Base-by-base conservation (phyloP, 2,797 vertebrate species). In the Sciurus carolinensis region DNA sequence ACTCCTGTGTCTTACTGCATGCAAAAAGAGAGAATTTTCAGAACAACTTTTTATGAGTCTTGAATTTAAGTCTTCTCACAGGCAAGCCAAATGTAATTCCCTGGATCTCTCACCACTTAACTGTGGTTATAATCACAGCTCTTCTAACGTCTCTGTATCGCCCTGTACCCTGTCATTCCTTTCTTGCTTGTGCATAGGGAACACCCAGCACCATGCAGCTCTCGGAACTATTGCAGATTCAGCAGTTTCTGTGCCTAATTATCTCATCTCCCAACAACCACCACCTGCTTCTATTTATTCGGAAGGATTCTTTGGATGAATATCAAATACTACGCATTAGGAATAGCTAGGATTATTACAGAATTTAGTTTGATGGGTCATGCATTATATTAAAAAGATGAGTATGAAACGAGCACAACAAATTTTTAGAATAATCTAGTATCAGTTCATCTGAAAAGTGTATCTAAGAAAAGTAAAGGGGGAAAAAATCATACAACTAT, bases 201-300 rank as follows among this genome's bases (percentile, higher is more conserved):
- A 15, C 18, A 57, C 52, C 30, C 50, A 84, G 75, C 24, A 54
- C 30, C 50, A 42, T 1, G 12, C 7, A 75, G 66, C 30, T 83
- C 24, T 24, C 47, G 2, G 12, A 81, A 67, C 24, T 36, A 26
- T 15, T n/a, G 39, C 4, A 67, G 39, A 79, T 1, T 4, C 13
- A 52, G 39, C 3, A 39, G 36, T 89, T 85, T 77, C 42, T 72
- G 28, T 17, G 15, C 8, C n/a, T 82, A 94, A 91, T 95, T 89
- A 87, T 44, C 36, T 83, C 36, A 73, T 89, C 26, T 72, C 50
- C 57, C n/a, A 39, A 79, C 7, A 52, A 47, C 18, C 30, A 79
- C 39, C 52, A 67, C 28, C 71, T 91, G n/a, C 24, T 88, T 93
- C 69, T 42, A 26, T 52, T 88, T 96, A 13, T 80, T 87, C 67